Percentiles rank a stretch among this genome's conserved stretches.
Evolutionary conservation across 2,113 vertebrate species (phyloP).

Genomic region (Xenopus tropicalis): DNA sequence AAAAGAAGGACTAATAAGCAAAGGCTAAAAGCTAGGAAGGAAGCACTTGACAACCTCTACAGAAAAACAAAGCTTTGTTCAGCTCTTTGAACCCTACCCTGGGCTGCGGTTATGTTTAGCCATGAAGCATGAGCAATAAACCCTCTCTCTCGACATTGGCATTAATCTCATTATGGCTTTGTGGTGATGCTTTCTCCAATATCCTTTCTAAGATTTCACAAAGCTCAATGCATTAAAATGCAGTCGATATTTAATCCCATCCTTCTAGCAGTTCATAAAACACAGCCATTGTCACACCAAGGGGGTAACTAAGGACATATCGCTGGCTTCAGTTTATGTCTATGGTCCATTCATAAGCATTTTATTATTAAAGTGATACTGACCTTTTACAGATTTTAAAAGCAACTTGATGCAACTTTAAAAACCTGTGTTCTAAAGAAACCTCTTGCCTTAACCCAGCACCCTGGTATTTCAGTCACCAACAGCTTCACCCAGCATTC

Average conservation of each 20-base stretch:
- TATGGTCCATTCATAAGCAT: conserved; percentile 20
- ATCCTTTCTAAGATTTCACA: conserved; percentile 23
- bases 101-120: conserved; percentile 20
- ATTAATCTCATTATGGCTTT: conserved; percentile 32
- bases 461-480: too few relatives aligned
- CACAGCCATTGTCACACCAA: conserved; percentile 10
- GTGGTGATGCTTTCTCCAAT: conserved; percentile 17
- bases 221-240: conserved; percentile 22
- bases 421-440: too few relatives aligned
- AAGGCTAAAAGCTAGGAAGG: too few relatives aligned
- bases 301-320: conserved; percentile 28
- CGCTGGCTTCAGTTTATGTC: conserved; percentile 12
- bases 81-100: too few relatives aligned
- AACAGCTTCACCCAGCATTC: too few relatives aligned
- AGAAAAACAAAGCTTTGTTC: too few relatives aligned
- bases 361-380: conserved; percentile 7
- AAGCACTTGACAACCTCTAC: too few relatives aligned
- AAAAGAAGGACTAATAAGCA: too few relatives aligned
- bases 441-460: too few relatives aligned
- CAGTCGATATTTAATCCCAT: conserved; percentile 11
- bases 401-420: too few relatives aligned
- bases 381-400: too few relatives aligned
- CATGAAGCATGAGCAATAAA: conserved; percentile 29
- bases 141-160: conserved; percentile 7
- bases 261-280: conserved; percentile 28